Evolutionary conservation across 2,888 invertebrate genomes (phyloP).

Genomic region (Formica aserva): DNA sequence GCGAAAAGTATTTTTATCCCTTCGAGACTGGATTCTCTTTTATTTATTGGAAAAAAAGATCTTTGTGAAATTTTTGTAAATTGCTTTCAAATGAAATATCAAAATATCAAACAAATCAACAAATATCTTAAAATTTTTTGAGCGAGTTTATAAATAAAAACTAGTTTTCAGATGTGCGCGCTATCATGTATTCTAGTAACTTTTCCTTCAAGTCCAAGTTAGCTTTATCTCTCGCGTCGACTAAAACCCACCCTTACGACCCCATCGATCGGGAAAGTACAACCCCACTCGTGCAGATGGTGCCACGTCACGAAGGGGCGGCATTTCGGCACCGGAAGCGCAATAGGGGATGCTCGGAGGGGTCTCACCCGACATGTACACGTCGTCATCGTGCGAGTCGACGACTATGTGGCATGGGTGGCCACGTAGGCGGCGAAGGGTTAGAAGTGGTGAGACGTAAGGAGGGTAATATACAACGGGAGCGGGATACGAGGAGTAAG

Average conservation of each 20-base stretch:
- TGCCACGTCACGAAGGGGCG: slow-evolving; percentile 38
- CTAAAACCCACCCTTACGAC: slow-evolving; percentile 8
- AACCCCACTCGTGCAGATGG: slow-evolving; percentile 35
- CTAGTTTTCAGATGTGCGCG: not conserved
- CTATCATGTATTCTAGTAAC: not conserved
- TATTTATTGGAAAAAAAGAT: not conserved
- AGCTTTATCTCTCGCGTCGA: not conserved
- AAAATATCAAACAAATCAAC: too few species aligned
- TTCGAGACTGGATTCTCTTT: not conserved
- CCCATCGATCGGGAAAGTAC: slow-evolving; percentile 38
- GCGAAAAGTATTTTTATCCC: not conserved
- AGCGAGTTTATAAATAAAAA: not conserved
- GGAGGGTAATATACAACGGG: not conserved
- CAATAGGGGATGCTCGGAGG: slow-evolving; percentile 22
- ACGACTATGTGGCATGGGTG: slow-evolving; percentile 58
- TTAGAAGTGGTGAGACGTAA: slow-evolving; percentile 30
- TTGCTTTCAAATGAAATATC: not conserved
- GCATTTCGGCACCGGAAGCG: slow-evolving; percentile 24
- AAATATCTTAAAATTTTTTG: not conserved
- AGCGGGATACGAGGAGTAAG: not conserved
- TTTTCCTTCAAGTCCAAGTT: not conserved
- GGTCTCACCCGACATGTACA: slow-evolving; percentile 10
- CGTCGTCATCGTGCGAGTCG: slow-evolving; percentile 4
- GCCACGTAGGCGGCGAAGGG: slow-evolving; percentile 32
- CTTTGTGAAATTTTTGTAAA: not conserved